Evolutionary conservation across 2,113 vertebrate genomes (phyloP), one percentile per base, ranked within the genome.

Genomic region (Nothocercus julius): DNA sequence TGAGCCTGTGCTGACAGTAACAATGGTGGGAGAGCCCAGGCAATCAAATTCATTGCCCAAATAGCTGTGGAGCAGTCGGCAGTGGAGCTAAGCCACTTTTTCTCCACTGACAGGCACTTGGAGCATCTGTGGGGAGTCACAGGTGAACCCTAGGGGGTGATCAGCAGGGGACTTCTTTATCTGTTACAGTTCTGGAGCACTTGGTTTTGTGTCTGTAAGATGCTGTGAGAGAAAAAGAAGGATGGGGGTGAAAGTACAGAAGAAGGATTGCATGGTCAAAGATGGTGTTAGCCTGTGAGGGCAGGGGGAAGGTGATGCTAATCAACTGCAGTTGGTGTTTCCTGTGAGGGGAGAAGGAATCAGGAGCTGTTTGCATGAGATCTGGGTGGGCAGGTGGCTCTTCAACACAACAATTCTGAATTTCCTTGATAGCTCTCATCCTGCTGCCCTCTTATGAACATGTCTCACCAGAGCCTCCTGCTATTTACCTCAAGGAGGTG

Each of bases 301-400:
- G 73, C 17, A 36, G 34, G 16, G 27, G 19, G 10, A 13, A 15
- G 11, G 6, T 36, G 54, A 16, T 82, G 2, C 36, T 38, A 1
- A 54, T 6, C 25, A 4, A 2, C 2, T 1, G 17, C 44, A 13
- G 3, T 0, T 7, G 5, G 32, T 25, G 18, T 20, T 8, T 16
- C 20, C 69, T 0, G 0, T 28, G 82, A 68, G 38, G 24, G 14
- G 22, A 53, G 18, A 30, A 30, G 2, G 20, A 18, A 4, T 28
- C 9, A n/a, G 36, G 21, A 49, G 27, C 61, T 64, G 24, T 42
- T 13, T 51, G 10, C 0, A 0, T 20, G 11, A 30, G 9, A 27
- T 59, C 0, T 7, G 12, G 6, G 11, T 53, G 44, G 27, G 58
- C 32, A 2, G 0, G 1, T 49, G 72, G 34, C 32, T 40, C 30